Conservation (phyloP, 2,113 vertebrate genomes). For the Felis catus region F.catus_Fca126_mat1.0 CM031417.1:96349001-96349500, state of each 20-base stretch:
- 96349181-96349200: not conserved
- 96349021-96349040: not conserved
- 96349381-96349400: not conserved
- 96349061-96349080: not conserved
- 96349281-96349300: not conserved
- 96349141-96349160: not conserved
- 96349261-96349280: not conserved
- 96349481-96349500: not conserved
- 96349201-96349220: not conserved
- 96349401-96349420: not conserved
- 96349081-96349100: not conserved
- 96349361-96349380: not conserved
- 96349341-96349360: not conserved
- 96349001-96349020: not conserved
- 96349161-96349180: not conserved
- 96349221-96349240: not conserved
- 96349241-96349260: not conserved
- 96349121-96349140: not conserved
- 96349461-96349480: not conserved
- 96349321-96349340: not conserved
- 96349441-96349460: not conserved
- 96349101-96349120: not conserved
- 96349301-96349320: not conserved
- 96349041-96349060: not conserved
- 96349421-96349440: not conserved